These are phyloP conservation scores for Pteropus rufus DNA, from an alignment of 2,797 vertebrate species.

Conservation along the genomic window DNA sequence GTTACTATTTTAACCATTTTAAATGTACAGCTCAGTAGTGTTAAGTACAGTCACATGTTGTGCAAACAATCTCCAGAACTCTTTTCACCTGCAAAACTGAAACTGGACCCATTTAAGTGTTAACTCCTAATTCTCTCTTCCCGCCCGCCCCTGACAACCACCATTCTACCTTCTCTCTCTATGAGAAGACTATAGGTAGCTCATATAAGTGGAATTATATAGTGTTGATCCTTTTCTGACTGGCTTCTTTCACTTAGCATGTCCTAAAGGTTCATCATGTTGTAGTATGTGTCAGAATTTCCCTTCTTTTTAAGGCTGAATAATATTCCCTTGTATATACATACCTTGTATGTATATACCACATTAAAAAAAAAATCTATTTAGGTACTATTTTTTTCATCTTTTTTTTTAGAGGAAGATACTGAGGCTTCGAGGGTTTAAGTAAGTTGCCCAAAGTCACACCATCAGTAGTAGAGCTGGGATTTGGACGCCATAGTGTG, in stretches of 20 bases:
- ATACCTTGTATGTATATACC: neutral
- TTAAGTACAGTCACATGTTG: neutral
- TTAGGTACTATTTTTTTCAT: neutral
- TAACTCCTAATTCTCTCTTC: neutral
- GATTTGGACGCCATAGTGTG: neutral
- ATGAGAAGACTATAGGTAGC: neutral
- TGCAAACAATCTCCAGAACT: neutral
- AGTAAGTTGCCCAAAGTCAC: neutral
- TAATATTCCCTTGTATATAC: neutral
- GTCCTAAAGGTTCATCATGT: neutral
- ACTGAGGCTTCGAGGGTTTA: neutral
- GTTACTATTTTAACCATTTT: neutral
- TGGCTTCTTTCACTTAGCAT: neutral
- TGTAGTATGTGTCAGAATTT: neutral
- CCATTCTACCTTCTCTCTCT: neutral
- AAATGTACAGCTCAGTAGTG: neutral
- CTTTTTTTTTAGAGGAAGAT: neutral
- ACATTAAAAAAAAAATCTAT: neutral
- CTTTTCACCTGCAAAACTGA: neutral
- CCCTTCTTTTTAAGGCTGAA: neutral
- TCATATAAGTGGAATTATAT: neutral
- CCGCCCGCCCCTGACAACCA: neutral
- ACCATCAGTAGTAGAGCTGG: neutral
- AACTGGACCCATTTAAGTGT: neutral
- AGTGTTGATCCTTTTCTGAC: neutral